Evolutionary conservation across 2,797 vertebrate genomes (phyloP), one percentile per base, ranked within the genome.

Genomic region (Geotrypetes seraphini): DNA sequence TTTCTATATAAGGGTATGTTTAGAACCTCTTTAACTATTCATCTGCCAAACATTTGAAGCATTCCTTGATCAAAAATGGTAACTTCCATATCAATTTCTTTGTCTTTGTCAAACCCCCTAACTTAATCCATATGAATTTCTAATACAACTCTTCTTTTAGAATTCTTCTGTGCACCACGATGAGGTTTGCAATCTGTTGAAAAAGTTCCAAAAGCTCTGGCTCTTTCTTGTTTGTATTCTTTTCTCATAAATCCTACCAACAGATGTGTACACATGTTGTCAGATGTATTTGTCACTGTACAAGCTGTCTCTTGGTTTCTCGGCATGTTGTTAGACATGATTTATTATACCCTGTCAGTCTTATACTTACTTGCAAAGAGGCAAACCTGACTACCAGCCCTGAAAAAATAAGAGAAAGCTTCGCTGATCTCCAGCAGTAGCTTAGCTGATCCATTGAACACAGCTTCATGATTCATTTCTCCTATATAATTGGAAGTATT

Each of bases 301-400:
- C 47, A 53, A 67, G 50, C 43, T 72, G 59, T 53, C 59, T 73
- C 53, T 63, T 57, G 67, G 53, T 39, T 67, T 77, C 73, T 58
- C 64, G 66, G 57, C 45, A 44, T 58, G 69, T 54, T 53, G 67
- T 64, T 76, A 66, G 54, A 65, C 36, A 50, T 78, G 69, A 82
- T 78, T 78, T 80, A 82, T 78, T 66, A 55, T 71, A 43, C 43
- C 36, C 56, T 73, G 65, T 74, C 59, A 50, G 43, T 74, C 40
- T 61, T 43, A 43, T 12, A 51, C 31, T 53, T 73, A 67, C 53
- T 21, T 36, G 57, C 57, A 54, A 36, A 66, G 66, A 66, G 63
- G 40, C 29, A 70, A 71, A 68, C 71, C 30, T 64, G 40, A 69
- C 47, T 62, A 54, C 26, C 20, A 11, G 41, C 54, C 39, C 50